Conservation (phyloP, 2,888 invertebrate genomes). For the Folsomia manolachei region DNA sequence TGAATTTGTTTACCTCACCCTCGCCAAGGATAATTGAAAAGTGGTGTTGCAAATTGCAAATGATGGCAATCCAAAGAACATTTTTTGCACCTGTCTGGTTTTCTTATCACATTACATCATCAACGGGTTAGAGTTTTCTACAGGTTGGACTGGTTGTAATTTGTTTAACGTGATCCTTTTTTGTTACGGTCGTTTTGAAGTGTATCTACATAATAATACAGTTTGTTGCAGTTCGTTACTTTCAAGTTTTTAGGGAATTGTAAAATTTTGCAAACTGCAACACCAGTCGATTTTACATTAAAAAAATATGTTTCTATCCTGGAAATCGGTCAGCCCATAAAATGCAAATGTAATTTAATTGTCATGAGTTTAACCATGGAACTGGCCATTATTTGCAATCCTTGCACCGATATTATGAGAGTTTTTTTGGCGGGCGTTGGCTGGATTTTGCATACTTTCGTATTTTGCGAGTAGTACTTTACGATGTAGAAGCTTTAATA, state of each 20-base stretch:
- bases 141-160: too few relatives aligned
- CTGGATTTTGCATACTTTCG: too few relatives aligned
- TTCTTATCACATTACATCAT: too few relatives aligned
- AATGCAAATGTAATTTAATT: conserved; percentile 11
- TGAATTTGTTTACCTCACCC: background rate
- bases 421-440: background rate
- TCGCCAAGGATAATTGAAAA: background rate
- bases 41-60: conserved; percentile 1
- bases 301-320: background rate
- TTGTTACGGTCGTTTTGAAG: too few relatives aligned
- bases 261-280: background rate
- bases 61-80: background rate
- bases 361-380: background rate
- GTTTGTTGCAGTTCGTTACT: too few relatives aligned
- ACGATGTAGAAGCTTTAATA: too few relatives aligned
- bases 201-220: too few relatives aligned
- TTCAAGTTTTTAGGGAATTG: too few relatives aligned
- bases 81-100: too few relatives aligned
- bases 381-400: conserved; percentile 1
- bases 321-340: background rate
- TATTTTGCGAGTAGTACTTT: too few relatives aligned
- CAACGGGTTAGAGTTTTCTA: too few relatives aligned
- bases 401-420: background rate
- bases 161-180: too few relatives aligned
- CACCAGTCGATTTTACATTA: background rate